Evolutionary conservation across 2,113 vertebrate genomes (phyloP).

Genomic region (Mesoclemmys tuberculata): DNA sequence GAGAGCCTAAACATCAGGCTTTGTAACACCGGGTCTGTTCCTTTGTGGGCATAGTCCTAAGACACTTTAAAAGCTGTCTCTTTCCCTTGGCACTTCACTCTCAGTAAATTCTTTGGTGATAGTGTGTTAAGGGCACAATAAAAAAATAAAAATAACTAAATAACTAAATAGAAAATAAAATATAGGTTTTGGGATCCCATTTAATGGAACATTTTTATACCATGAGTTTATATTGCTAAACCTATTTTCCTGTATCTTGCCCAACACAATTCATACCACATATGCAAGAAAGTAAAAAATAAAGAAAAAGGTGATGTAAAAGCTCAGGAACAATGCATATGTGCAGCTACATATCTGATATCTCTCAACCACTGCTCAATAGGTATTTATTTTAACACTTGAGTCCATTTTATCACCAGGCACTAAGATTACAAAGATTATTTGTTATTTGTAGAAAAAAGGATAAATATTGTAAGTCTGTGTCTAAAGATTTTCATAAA

Average conservation of each 20-base stretch:
- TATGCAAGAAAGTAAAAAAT: fast-evolving
- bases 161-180: background rate
- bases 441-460: background rate
- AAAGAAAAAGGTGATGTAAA: background rate
- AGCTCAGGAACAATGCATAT: background rate
- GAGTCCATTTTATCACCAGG: background rate
- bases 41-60: background rate
- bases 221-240: background rate
- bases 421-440: background rate
- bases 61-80: background rate
- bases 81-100: background rate
- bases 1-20: background rate
- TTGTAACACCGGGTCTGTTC: background rate
- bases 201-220: fast-evolving
- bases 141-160: background rate
- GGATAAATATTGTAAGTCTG: fast-evolving
- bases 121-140: background rate
- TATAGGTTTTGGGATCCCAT: background rate
- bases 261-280: background rate
- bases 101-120: background rate
- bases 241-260: background rate
- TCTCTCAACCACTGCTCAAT: background rate
- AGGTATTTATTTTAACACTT: background rate
- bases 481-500: background rate
- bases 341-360: background rate